Percentiles rank a stretch among this genome's conserved stretches.
Conservation (phyloP, 1,140 invertebrate genomes). For the Hyles euphorbiae region DNA sequence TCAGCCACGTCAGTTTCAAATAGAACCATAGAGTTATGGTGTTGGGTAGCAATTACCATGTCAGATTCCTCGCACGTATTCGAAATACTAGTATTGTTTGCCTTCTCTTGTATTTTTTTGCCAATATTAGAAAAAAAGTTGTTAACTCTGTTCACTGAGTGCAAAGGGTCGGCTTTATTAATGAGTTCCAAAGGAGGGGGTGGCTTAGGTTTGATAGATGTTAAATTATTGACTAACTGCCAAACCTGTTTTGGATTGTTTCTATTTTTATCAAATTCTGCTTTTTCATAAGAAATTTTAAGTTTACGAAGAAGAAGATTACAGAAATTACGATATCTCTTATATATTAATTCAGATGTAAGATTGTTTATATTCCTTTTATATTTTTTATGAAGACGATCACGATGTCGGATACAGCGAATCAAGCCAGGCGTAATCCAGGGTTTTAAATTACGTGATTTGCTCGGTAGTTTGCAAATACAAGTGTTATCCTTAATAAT, state of each 20-base stretch:
- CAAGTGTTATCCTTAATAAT: neutral
- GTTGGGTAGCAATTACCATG: too few species aligned
- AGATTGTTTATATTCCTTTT: neutral
- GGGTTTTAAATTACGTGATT: slow-evolving; percentile 1
- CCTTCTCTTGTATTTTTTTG: too few species aligned
- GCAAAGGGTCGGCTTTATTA: too few species aligned
- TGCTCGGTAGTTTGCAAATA: neutral
- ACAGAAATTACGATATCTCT: slow-evolving; percentile 4
- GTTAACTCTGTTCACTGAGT: too few species aligned
- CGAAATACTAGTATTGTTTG: too few species aligned
- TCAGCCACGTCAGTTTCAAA: too few species aligned
- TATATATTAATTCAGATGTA: neutral
- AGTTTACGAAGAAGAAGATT: neutral
- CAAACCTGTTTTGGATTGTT: neutral
- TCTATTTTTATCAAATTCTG: neutral
- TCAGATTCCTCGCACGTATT: too few species aligned
- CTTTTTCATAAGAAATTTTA: slow-evolving; percentile 1
- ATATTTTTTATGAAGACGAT: neutral
- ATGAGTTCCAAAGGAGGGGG: too few species aligned
- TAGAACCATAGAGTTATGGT: too few species aligned
- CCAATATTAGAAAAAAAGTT: too few species aligned
- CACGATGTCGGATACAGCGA: slow-evolving; percentile 1
- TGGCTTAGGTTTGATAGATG: neutral
- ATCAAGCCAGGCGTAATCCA: neutral
- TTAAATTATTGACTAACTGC: neutral